Conservation (phyloP, 2,888 invertebrate species). For the Automeris io region DNA sequence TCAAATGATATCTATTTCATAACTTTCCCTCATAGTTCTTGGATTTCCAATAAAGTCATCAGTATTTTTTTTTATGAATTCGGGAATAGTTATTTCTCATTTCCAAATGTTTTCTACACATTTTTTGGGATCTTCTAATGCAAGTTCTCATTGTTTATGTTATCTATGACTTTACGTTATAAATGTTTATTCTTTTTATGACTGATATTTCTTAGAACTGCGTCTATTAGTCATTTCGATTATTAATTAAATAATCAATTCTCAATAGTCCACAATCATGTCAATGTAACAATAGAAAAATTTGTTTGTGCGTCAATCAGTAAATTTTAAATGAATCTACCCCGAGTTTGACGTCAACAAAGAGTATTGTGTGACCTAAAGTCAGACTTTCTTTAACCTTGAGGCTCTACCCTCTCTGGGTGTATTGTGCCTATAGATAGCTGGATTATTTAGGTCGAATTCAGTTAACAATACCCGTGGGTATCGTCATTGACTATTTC, state of each 20-base stretch:
- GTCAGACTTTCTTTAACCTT: slow-evolving; percentile 13
- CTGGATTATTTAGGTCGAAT: slow-evolving; percentile 10
- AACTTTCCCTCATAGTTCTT: slow-evolving; percentile 1
- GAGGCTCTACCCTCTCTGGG: not conserved
- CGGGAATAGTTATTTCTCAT: not conserved
- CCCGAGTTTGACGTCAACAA: slow-evolving; percentile 25
- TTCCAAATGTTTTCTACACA: not conserved
- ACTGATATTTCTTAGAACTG: not conserved
- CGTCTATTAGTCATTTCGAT: not conserved
- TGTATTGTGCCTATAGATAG: not conserved
- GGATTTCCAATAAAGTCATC: not conserved
- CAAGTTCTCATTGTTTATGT: not conserved
- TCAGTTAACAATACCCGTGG: slow-evolving; percentile 4
- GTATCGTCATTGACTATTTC: slow-evolving; percentile 6
- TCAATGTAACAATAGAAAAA: slow-evolving; percentile 6
- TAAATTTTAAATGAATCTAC: slow-evolving; percentile 30
- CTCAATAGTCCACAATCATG: slow-evolving; percentile 1
- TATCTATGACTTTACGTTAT: not conserved
- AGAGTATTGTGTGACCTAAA: slow-evolving; percentile 10
- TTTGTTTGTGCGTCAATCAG: slow-evolving; percentile 26
- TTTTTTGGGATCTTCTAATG: not conserved
- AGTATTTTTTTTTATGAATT: not conserved
- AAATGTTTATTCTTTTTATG: not conserved
- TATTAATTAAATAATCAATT: slow-evolving; percentile 8
- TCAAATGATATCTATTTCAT: not conserved